These are phyloP conservation scores for Trididemnum nubilum DNA, from an alignment of 23 tunicate genomes.

Conservation along the genomic window DNA sequence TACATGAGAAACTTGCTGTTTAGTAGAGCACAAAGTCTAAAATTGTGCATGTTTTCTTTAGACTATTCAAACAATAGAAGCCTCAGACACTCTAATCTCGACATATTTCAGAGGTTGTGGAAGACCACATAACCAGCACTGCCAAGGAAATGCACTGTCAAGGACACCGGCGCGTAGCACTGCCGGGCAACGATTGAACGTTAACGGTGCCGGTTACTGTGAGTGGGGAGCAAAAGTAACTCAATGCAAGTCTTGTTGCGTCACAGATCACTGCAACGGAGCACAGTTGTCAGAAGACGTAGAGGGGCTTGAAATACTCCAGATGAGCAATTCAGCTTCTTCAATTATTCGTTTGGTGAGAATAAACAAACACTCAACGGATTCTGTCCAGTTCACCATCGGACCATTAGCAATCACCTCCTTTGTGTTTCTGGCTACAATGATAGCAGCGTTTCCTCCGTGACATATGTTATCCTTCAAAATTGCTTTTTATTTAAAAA, in stretches of 20 bases:
- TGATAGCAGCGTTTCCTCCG: neutral
- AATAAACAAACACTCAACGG: neutral
- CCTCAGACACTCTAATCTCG: neutral
- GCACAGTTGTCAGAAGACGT: neutral
- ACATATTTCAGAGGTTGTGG: conserved; percentile 47
- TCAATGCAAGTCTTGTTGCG: conserved; percentile 50
- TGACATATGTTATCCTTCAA: neutral
- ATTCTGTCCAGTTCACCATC: neutral
- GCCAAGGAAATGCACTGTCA: neutral
- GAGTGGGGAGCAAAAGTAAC: conserved; percentile 19
- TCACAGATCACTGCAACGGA: conserved; percentile 37
- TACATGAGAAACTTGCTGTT: too few species aligned
- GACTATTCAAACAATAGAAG: neutral
- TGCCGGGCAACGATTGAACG: conserved; percentile 33
- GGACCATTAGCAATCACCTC: neutral
- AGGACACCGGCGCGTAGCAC: conserved; percentile 43
- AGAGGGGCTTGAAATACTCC: neutral
- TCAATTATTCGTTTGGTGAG: neutral
- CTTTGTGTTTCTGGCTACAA: neutral
- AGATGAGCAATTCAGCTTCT: neutral
- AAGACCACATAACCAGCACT: neutral
- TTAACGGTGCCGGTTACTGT: conserved; percentile 34
- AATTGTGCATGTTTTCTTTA: neutral
- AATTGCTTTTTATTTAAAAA: too few species aligned
- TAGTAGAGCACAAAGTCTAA: too few species aligned